These are phyloP conservation scores for Drosophila maculinotata DNA, from an alignment of 2,888 invertebrate species.

Conservation along the genomic window DNA sequence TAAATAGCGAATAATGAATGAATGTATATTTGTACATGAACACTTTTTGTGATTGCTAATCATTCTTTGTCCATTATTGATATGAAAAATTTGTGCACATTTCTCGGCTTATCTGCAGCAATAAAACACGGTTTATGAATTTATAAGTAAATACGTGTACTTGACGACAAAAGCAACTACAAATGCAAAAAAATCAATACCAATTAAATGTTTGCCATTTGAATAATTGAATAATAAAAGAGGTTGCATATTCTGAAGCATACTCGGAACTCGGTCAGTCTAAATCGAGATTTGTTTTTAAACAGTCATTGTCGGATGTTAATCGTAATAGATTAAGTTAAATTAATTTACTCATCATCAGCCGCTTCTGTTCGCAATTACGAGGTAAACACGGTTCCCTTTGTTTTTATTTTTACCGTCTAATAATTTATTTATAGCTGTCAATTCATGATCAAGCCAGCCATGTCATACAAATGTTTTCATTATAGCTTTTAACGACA, in stretches of 20 bases:
- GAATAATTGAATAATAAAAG: too few species aligned
- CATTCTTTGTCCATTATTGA: slow-evolving; percentile 23
- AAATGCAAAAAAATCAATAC: too few species aligned
- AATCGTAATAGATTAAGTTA: too few species aligned
- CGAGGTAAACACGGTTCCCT: too few species aligned
- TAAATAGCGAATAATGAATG: neutral
- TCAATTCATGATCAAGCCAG: slow-evolving; percentile 27
- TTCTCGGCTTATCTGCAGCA: slow-evolving; percentile 38
- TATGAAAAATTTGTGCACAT: slow-evolving; percentile 23
- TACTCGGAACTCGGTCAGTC: too few species aligned
- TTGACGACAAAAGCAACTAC: slow-evolving; percentile 1
- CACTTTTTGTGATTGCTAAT: slow-evolving; percentile 1
- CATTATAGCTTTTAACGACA: slow-evolving; percentile 45
- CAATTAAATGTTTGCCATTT: too few species aligned
- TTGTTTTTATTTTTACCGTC: slow-evolving; percentile 19
- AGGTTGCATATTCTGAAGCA: too few species aligned
- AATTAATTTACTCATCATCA: too few species aligned
- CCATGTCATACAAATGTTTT: slow-evolving; percentile 60
- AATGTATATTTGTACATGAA: neutral
- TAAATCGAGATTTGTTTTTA: too few species aligned
- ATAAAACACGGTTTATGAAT: slow-evolving; percentile 8
- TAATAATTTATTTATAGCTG: slow-evolving; percentile 28
- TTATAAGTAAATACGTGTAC: slow-evolving; percentile 25
- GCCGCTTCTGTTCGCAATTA: too few species aligned
- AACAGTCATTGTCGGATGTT: too few species aligned